phyloP scores from a whole-genome alignment of 1,140 invertebrate genomes.

The Drosophila pandora region DNA sequence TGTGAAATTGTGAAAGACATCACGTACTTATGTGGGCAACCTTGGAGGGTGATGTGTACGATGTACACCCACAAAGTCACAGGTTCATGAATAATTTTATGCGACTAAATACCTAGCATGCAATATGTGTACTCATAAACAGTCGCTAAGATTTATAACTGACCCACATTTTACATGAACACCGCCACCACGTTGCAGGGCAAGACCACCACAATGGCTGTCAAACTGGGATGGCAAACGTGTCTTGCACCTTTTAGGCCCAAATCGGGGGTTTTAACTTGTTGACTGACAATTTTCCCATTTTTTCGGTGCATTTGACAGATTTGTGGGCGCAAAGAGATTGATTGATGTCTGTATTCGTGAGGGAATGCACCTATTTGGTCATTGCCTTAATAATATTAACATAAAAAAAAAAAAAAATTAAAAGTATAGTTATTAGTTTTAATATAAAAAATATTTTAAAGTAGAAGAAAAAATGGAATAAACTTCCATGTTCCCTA shows the following conservation, averaged over 20 bases:
- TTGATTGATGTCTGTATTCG: slow-evolving; percentile 3
- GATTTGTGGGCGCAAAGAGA: slow-evolving; percentile 37
- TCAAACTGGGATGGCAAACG: slow-evolving; percentile 28
- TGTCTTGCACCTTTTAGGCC: slow-evolving; percentile 31
- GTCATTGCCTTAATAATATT: not conserved
- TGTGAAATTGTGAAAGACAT: slow-evolving; percentile 14
- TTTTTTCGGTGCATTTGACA: slow-evolving; percentile 21
- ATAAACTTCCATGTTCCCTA: too few species aligned
- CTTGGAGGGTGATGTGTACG: slow-evolving; percentile 43
- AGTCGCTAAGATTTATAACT: slow-evolving; percentile 57
- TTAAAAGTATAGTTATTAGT: not conserved
- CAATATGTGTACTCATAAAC: slow-evolving; percentile 31
- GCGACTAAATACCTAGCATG: slow-evolving; percentile 31
- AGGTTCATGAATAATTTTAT: slow-evolving; percentile 51
- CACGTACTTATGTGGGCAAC: slow-evolving; percentile 31
- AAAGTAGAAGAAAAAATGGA: too few species aligned
- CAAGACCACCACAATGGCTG: slow-evolving; percentile 10
- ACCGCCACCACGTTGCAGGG: slow-evolving; percentile 5
- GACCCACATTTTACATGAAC: slow-evolving; percentile 61
- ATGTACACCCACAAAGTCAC: slow-evolving; percentile 29
- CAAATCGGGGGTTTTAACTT: slow-evolving; percentile 17
- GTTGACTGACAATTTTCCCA: slow-evolving; percentile 44
- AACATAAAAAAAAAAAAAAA: not conserved
- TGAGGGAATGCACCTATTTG: not conserved
- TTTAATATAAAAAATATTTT: too few species aligned